Conservation (phyloP, 2,113 vertebrate genomes). For the Pangasianodon hypophthalmus region DNA sequence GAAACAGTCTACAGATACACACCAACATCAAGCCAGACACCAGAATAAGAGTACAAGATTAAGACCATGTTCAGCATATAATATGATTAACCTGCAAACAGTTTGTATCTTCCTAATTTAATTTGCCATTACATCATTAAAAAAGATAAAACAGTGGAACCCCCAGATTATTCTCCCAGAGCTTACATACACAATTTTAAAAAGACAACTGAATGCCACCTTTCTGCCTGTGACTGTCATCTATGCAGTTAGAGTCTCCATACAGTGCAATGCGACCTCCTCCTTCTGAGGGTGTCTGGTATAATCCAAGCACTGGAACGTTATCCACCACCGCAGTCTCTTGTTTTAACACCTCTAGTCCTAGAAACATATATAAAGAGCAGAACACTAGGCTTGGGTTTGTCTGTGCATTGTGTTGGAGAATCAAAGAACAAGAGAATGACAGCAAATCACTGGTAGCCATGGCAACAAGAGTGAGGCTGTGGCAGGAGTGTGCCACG, state of each 20-base stretch:
- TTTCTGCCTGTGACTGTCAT: slow-evolving; percentile 97
- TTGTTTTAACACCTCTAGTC: slow-evolving; percentile 94
- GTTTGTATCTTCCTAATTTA: neutral
- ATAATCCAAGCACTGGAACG: slow-evolving; percentile 91
- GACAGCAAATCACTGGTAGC: slow-evolving; percentile 11
- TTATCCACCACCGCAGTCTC: slow-evolving; percentile 89
- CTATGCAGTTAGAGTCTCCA: slow-evolving; percentile 95
- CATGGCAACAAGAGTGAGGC: slow-evolving; percentile 40
- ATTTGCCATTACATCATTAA: neutral
- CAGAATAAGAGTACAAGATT: neutral
- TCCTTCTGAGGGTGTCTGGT: slow-evolving; percentile 87
- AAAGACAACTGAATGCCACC: slow-evolving; percentile 66
- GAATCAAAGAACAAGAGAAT: slow-evolving; percentile 18
- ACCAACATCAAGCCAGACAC: neutral
- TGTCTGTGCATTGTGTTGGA: neutral
- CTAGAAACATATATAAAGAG: slow-evolving; percentile 68
- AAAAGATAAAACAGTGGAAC: neutral
- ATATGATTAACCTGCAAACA: neutral
- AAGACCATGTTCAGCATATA: neutral
- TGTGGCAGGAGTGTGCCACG: neutral
- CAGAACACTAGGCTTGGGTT: neutral
- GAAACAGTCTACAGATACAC: slow-evolving; percentile 83
- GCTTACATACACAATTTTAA: neutral
- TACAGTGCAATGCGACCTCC: slow-evolving; percentile 93
- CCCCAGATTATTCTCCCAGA: neutral